These are phyloP conservation scores for Idris sp. DNA, from an alignment of 1,140 invertebrate genomes.

Conservation along the genomic window DNA sequence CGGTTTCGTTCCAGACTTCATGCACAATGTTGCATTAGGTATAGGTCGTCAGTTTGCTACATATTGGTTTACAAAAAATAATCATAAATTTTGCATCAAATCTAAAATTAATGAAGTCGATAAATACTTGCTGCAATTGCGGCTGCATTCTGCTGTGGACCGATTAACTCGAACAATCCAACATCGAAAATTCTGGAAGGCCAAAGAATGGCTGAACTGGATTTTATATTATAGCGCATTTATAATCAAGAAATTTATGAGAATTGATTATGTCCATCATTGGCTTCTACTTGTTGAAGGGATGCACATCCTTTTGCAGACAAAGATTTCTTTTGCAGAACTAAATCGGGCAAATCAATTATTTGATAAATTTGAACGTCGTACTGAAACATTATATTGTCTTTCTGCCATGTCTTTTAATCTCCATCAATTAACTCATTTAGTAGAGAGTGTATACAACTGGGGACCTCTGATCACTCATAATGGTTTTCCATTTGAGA, in stretches of 20 bases:
- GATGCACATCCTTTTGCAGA: slow-evolving; percentile 5
- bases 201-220: slow-evolving; percentile 18
- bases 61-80: slow-evolving; percentile 21
- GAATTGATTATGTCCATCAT: not conserved
- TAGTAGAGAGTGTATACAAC: too few relatives aligned
- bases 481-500: too few relatives aligned
- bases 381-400: slow-evolving; percentile 10
- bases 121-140: not conserved
- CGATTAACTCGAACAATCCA: slow-evolving; percentile 18
- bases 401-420: slow-evolving; percentile 25
- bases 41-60: slow-evolving; percentile 22
- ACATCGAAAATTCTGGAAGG: slow-evolving; percentile 29
- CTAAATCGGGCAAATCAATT: not conserved
- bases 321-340: not conserved
- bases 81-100: not conserved
- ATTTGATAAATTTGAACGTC: not conserved
- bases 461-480: too few relatives aligned
- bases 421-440: slow-evolving; percentile 38
- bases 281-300: slow-evolving; percentile 9
- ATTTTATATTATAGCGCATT: too few relatives aligned
- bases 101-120: slow-evolving; percentile 9
- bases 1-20: slow-evolving; percentile 21
- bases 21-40: slow-evolving; percentile 25
- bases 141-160: too few relatives aligned
- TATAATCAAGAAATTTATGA: slow-evolving; percentile 5